A percentile compares a stretch with the other conserved stretches of the same genome.
Conservation (phyloP, 2,113 vertebrate species). For the Plectropomus leopardus region DNA sequence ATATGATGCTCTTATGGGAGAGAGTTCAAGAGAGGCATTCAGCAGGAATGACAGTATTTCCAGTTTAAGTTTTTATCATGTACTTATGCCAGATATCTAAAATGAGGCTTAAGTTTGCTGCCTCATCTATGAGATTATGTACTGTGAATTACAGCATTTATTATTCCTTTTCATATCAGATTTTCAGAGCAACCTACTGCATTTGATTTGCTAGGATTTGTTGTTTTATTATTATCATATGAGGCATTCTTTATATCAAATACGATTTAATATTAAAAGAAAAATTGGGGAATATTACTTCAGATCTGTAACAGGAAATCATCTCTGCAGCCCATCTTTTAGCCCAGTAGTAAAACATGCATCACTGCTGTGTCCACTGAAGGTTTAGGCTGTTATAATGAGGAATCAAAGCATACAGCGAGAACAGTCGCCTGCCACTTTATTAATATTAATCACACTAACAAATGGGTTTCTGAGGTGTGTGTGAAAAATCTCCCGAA, state of each 20-base stretch:
- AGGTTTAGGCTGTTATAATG: conserved; percentile 8
- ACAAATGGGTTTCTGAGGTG: conserved; percentile 38
- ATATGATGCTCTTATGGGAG: conserved; percentile 24
- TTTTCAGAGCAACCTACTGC: neutral
- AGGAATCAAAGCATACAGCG: conserved; percentile 32
- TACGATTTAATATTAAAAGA: neutral
- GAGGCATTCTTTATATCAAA: neutral
- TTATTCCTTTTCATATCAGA: neutral
- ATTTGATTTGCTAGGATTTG: neutral
- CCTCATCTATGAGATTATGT: neutral
- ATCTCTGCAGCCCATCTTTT: neutral
- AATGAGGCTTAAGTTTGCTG: neutral
- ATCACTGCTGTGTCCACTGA: neutral
- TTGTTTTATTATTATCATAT: neutral
- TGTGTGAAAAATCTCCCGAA: conserved; percentile 47
- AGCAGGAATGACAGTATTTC: neutral
- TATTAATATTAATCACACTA: conserved; percentile 47
- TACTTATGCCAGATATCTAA: neutral
- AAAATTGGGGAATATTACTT: neutral
- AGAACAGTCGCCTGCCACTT: conserved; percentile 18
- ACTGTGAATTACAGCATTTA: neutral
- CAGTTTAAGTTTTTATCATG: neutral
- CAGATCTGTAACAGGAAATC: neutral
- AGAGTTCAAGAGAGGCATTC: conserved; percentile 3
- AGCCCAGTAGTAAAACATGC: neutral